phyloP scores from a whole-genome alignment of 2,797 vertebrate genomes.

The Gadopsis bispinosus region DNA sequence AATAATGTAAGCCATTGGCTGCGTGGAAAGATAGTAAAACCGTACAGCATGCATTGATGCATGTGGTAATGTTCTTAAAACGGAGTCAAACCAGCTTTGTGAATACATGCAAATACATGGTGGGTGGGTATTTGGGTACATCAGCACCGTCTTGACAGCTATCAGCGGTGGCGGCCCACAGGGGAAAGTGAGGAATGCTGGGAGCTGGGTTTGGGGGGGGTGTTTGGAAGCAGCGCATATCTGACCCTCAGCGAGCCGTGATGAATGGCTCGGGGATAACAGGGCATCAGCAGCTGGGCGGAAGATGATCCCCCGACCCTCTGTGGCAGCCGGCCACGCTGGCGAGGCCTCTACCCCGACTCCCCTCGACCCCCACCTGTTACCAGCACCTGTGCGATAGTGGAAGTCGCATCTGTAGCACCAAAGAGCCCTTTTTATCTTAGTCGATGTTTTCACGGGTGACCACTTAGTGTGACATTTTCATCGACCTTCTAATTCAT shows the following conservation, averaged over 20 bases:
- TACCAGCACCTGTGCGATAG: slow-evolving; percentile 69
- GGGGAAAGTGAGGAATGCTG: slow-evolving; percentile 71
- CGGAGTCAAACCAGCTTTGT: slow-evolving; percentile 34
- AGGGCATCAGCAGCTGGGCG: slow-evolving; percentile 79
- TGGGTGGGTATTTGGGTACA: slow-evolving; percentile 44
- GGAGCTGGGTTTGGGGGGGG: slow-evolving; percentile 19
- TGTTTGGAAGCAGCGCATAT: slow-evolving; percentile 53
- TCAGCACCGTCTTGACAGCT: slow-evolving; percentile 51
- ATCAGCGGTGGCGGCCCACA: slow-evolving; percentile 52
- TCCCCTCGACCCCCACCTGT: slow-evolving; percentile 60
- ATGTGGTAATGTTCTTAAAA: slow-evolving; percentile 15
- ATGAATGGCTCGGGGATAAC: slow-evolving; percentile 75
- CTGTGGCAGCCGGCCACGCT: slow-evolving; percentile 50
- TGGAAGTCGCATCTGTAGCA: slow-evolving; percentile 32
- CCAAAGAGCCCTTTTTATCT: slow-evolving; percentile 6
- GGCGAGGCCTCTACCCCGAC: slow-evolving; percentile 19
- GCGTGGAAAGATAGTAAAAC: neutral
- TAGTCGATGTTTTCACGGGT: neutral
- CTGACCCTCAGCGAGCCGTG: slow-evolving; percentile 78
- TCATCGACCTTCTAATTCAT: neutral
- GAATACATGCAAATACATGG: slow-evolving; percentile 22
- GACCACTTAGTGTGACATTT: neutral
- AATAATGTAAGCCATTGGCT: neutral
- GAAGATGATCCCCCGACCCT: slow-evolving; percentile 74
- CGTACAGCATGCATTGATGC: neutral